These are phyloP conservation scores for Scrobipalpa atriplicella DNA, from an alignment of 2,888 invertebrate genomes.

Conservation along the genomic window DNA sequence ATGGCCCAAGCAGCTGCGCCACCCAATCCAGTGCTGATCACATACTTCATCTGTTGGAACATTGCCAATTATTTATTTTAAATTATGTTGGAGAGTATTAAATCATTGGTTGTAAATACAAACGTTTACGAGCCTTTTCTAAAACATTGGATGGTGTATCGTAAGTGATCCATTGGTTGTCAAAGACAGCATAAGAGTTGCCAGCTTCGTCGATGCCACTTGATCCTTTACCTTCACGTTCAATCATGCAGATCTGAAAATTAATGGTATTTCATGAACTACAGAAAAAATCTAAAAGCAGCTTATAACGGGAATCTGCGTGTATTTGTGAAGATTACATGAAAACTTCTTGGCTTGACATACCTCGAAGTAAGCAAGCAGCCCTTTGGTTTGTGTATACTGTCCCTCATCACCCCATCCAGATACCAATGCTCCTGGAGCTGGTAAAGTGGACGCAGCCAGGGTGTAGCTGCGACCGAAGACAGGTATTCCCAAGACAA, in stretches of 20 bases:
- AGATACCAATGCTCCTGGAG: slow-evolving; percentile 81
- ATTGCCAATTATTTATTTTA: background rate
- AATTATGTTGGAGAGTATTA: no score
- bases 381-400: slow-evolving; percentile 86
- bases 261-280: background rate
- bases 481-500: slow-evolving; percentile 88
- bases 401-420: slow-evolving; percentile 86
- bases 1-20: slow-evolving; percentile 88
- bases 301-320: background rate
- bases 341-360: slow-evolving; percentile 26
- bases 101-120: no score
- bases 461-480: slow-evolving; percentile 89
- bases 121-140: slow-evolving; percentile 84
- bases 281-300: background rate
- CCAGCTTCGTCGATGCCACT: slow-evolving; percentile 84
- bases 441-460: slow-evolving; percentile 74
- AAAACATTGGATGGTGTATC: slow-evolving; percentile 86
- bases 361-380: slow-evolving; percentile 89
- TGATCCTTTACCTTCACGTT: slow-evolving; percentile 80
- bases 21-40: slow-evolving; percentile 84
- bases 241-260: slow-evolving; percentile 79
- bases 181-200: slow-evolving; percentile 85
- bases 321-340: background rate
- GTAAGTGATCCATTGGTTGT: slow-evolving; percentile 92
- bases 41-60: slow-evolving; percentile 81